Percentiles rank a stretch among this genome's conserved stretches.
These are phyloP conservation scores for Chrosomus eos DNA, from an alignment of 2,797 vertebrate species.

Conservation along the genomic window DNA sequence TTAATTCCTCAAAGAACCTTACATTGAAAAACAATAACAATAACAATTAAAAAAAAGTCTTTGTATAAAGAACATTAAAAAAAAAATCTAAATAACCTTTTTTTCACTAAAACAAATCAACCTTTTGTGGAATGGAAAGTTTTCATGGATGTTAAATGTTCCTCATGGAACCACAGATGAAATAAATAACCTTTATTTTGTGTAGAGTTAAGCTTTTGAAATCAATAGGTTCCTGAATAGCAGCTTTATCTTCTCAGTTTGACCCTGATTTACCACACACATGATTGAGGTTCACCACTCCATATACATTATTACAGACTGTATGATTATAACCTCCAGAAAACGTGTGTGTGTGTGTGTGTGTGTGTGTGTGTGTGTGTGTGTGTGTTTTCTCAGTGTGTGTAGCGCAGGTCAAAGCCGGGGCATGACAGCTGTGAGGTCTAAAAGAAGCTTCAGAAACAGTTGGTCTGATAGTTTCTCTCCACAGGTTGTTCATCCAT, in stretches of 20 bases:
- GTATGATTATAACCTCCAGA: not conserved
- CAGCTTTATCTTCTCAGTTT: not conserved
- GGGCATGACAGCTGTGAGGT: not conserved
- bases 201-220: not conserved
- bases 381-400: not conserved
- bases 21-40: too few species aligned
- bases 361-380: not conserved
- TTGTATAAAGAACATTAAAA: not conserved
- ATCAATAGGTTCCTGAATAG: not conserved
- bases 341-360: not conserved
- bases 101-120: not conserved
- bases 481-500: not conserved
- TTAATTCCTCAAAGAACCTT: not conserved
- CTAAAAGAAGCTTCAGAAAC: conserved; percentile 1
- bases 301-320: not conserved
- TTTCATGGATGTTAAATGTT: not conserved
- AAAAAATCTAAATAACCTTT: not conserved
- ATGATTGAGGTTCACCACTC: not conserved
- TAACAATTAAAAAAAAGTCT: too few species aligned
- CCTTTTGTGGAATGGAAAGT: not conserved
- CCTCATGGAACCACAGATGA: not conserved
- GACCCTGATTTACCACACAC: not conserved
- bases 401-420: not conserved
- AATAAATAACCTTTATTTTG: not conserved
- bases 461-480: not conserved